These are phyloP conservation scores for Chamaetylas fuelleborni DNA, from an alignment of 2,113 vertebrate species.

Conservation along the genomic window DNA sequence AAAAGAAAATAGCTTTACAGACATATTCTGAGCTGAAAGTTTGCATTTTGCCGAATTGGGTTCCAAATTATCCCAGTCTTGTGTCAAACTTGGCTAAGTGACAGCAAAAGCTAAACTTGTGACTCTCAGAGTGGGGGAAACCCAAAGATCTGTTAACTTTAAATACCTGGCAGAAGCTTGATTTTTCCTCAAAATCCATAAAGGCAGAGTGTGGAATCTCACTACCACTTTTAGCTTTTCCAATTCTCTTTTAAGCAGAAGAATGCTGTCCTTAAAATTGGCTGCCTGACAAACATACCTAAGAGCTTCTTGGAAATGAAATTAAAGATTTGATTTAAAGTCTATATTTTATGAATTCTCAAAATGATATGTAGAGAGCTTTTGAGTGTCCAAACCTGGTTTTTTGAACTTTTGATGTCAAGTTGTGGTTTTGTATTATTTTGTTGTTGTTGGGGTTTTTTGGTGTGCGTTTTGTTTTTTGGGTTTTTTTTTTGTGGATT, in stretches of 20 bases:
- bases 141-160: not conserved
- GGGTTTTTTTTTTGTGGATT: not conserved
- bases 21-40: not conserved
- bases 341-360: not conserved
- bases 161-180: not conserved
- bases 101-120: not conserved
- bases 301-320: conserved; percentile 5
- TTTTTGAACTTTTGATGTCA: not conserved
- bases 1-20: not conserved
- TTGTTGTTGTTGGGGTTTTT: no score
- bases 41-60: not conserved
- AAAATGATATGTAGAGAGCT: not conserved
- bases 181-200: not conserved
- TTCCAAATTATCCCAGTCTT: not conserved
- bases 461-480: no score
- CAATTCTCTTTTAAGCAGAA: not conserved
- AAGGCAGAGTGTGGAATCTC: not conserved
- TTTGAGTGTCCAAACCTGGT: not conserved
- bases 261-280: not conserved
- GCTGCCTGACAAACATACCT: not conserved
- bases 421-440: not conserved
- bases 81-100: not conserved
- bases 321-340: not conserved
- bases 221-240: not conserved
- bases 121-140: not conserved